Percentiles rank a stretch among this genome's conserved stretches.
These are phyloP conservation scores for Saxidomus purpurata DNA, from an alignment of 1,140 invertebrate species.

Conservation along the genomic window DNA sequence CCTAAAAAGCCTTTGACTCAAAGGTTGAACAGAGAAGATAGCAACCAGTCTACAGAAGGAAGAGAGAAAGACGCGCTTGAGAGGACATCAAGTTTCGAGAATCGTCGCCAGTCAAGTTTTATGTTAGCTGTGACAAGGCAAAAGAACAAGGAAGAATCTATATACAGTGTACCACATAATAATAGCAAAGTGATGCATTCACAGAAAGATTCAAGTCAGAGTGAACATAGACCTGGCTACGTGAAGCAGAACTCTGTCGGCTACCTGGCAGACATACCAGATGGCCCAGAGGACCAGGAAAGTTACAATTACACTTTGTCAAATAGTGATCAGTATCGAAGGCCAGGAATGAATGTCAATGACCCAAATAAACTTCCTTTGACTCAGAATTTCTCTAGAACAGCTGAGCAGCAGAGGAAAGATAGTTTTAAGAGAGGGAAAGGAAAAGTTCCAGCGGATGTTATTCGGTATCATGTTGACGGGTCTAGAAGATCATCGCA, in stretches of 20 bases:
- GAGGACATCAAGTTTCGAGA: slow-evolving; percentile 74
- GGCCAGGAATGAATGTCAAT: slow-evolving; percentile 72
- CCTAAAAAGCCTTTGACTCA: not conserved
- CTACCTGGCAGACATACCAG: slow-evolving; percentile 26
- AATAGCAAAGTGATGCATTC: slow-evolving; percentile 46
- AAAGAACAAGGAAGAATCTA: slow-evolving; percentile 59
- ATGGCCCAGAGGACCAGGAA: slow-evolving; percentile 71
- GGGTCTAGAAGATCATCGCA: slow-evolving; percentile 63
- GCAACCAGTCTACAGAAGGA: slow-evolving; percentile 11
- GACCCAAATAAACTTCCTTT: slow-evolving; percentile 73
- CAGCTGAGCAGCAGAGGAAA: slow-evolving; percentile 75
- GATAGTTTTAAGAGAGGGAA: slow-evolving; percentile 82
- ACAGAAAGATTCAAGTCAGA: slow-evolving; percentile 44
- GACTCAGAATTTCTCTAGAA: slow-evolving; percentile 75
- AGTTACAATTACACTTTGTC: slow-evolving; percentile 80
- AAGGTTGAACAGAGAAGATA: not conserved
- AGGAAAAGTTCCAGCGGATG: slow-evolving; percentile 78
- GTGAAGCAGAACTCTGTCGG: slow-evolving; percentile 3
- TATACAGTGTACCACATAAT: slow-evolving; percentile 72
- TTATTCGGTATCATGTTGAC: slow-evolving; percentile 80
- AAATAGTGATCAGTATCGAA: slow-evolving; percentile 78
- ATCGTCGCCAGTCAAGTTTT: slow-evolving; percentile 83
- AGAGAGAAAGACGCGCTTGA: slow-evolving; percentile 56
- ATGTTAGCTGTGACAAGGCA: slow-evolving; percentile 79
- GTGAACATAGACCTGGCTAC: slow-evolving; percentile 13